These are phyloP conservation scores for Eptatretus burgeri DNA, from an alignment of 2,113 vertebrate species.

Conservation along the genomic window DNA sequence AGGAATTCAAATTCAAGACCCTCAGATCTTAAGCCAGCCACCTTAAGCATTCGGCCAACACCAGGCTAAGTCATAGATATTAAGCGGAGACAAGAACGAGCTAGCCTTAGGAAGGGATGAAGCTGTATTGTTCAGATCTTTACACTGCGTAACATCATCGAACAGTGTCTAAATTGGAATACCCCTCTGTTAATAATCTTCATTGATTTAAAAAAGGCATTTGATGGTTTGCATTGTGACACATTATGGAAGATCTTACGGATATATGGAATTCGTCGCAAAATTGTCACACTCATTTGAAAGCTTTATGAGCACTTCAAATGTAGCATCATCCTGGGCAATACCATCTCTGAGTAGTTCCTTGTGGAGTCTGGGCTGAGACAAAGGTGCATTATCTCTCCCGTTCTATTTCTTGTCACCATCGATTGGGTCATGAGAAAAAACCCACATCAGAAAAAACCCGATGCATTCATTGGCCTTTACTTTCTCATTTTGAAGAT, in stretches of 20 bases:
- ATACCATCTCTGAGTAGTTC: neutral
- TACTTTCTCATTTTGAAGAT: neutral
- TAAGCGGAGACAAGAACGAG: neutral
- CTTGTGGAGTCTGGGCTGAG: neutral
- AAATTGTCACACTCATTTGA: neutral
- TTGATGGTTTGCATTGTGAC: neutral
- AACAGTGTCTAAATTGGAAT: neutral
- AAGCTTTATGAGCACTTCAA: neutral
- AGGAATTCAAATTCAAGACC: too few relatives aligned
- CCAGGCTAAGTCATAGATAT: too few relatives aligned
- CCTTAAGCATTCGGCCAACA: too few relatives aligned
- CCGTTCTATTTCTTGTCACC: neutral
- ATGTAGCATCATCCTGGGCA: neutral
- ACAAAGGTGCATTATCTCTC: neutral
- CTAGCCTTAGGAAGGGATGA: neutral
- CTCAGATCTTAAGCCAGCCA: too few relatives aligned
- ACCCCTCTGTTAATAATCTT: neutral
- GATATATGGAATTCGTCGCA: neutral
- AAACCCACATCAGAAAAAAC: neutral
- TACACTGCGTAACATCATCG: neutral
- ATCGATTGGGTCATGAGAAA: slow-evolving; percentile 1
- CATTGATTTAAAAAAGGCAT: neutral
- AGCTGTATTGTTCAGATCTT: neutral
- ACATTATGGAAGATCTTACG: neutral
- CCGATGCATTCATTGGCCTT: neutral